Evolutionary conservation across 2,113 vertebrate genomes (phyloP).

Genomic region (Neogobius melanostomus): DNA sequence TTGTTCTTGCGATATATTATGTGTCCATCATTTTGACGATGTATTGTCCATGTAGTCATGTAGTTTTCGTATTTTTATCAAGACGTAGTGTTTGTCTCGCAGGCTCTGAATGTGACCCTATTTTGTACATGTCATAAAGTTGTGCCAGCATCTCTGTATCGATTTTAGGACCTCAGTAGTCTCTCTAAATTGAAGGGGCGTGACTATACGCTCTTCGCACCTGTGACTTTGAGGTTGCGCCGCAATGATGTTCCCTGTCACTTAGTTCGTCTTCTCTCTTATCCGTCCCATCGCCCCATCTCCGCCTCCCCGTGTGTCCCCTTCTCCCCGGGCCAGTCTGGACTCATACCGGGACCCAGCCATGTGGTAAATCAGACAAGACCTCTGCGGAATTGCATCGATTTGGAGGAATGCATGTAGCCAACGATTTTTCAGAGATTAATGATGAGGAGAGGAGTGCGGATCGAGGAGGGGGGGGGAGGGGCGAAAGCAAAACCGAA

Average conservation of each 20-base stretch:
- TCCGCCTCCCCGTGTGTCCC: constrained; percentile 22
- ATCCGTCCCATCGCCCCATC: constrained; percentile 21
- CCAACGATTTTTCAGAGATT: constrained; percentile 75
- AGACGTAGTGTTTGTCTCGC: too few species aligned
- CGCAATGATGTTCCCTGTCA: constrained; percentile 52
- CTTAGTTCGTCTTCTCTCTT: constrained; percentile 37
- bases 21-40: too few species aligned
- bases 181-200: not conserved
- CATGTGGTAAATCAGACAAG: constrained; percentile 77
- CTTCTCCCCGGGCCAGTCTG: constrained; percentile 47
- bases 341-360: constrained; percentile 67
- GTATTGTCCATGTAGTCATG: too few species aligned
- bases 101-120: too few species aligned
- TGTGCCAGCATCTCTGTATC: not conserved
- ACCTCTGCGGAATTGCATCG: constrained; percentile 73
- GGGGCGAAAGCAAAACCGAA: constrained; percentile 27
- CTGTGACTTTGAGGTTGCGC: constrained; percentile 47
- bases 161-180: not conserved
- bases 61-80: too few species aligned
- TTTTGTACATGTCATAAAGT: not conserved
- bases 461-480: constrained; percentile 40
- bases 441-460: constrained; percentile 67
- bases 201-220: constrained; percentile 1
- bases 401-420: constrained; percentile 74
- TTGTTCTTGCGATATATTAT: too few species aligned